A percentile compares a stretch with the other conserved stretches of the same genome.
These are phyloP conservation scores for Caranx melampygus DNA, from an alignment of 2,113 vertebrate species.

Conservation along the genomic window DNA sequence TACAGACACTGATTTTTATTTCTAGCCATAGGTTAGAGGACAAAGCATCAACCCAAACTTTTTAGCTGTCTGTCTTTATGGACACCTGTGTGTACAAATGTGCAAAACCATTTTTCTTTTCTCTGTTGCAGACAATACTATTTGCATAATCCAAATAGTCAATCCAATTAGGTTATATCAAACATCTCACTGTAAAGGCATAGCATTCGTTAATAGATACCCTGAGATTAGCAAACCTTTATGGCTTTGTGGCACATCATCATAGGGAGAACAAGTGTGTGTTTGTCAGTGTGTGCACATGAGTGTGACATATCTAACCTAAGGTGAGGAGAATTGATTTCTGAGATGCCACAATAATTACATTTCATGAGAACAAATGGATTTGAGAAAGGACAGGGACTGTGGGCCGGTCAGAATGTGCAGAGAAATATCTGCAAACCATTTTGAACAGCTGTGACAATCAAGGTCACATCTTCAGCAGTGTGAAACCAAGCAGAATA, in stretches of 20 bases:
- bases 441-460: conserved; percentile 39
- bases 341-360: conserved; percentile 70
- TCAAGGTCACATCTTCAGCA: conserved; percentile 59
- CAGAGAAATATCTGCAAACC: conserved; percentile 46
- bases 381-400: conserved; percentile 41
- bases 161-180: too few species aligned
- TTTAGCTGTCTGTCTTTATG: too few species aligned
- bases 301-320: conserved; percentile 26
- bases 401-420: conserved; percentile 16
- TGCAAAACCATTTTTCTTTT: too few species aligned
- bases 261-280: background rate
- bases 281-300: background rate
- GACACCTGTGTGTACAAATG: too few species aligned
- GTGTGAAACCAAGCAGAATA: conserved; percentile 40
- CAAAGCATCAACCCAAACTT: too few species aligned
- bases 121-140: too few species aligned
- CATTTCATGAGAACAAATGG: conserved; percentile 67
- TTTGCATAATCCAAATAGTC: too few species aligned
- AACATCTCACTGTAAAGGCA: too few species aligned
- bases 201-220: background rate
- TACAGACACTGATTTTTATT: too few species aligned
- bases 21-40: too few species aligned
- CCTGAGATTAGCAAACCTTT: background rate
- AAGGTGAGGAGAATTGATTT: conserved; percentile 71
- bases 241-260: background rate